Percentiles rank a stretch among this genome's conserved stretches.
These are phyloP conservation scores for Pelobates cultripes DNA, from an alignment of 2,797 vertebrate genomes.

Conservation along the genomic window DNA sequence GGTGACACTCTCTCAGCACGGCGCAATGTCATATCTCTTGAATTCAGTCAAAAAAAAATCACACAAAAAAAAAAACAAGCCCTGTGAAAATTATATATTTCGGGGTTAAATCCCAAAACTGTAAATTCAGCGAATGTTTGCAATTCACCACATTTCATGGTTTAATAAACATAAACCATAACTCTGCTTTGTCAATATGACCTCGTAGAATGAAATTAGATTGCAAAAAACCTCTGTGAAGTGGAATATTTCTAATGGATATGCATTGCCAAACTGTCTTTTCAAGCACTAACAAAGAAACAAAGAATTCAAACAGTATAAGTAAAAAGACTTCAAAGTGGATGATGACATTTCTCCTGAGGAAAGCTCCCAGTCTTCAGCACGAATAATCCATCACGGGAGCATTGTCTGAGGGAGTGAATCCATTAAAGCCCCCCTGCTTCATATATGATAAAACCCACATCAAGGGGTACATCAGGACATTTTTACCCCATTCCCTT, in stretches of 20 bases:
- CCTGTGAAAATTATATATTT: too few species aligned
- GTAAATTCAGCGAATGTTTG: too few species aligned
- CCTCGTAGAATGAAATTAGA: too few species aligned
- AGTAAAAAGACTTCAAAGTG: slow-evolving; percentile 39
- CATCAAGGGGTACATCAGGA: slow-evolving; percentile 11
- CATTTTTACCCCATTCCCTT: neutral
- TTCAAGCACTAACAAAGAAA: neutral
- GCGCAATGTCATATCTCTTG: too few species aligned
- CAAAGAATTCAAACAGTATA: slow-evolving; percentile 3
- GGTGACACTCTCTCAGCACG: too few species aligned
- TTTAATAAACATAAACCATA: too few species aligned
- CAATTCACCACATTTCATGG: too few species aligned
- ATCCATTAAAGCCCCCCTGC: slow-evolving; percentile 25
- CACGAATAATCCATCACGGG: slow-evolving; percentile 29
- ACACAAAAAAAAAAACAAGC: too few species aligned
- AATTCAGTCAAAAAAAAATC: too few species aligned
- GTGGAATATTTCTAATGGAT: neutral
- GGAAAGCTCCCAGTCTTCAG: slow-evolving; percentile 16
- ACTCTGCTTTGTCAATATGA: too few species aligned
- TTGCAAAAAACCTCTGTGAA: neutral
- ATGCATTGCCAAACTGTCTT: neutral
- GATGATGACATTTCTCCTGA: slow-evolving; percentile 2
- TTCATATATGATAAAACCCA: slow-evolving; percentile 28
- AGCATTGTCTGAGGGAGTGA: slow-evolving; percentile 11
- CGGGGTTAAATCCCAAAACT: too few species aligned